A percentile compares a stretch with the other conserved stretches of the same genome.
phyloP scores from a whole-genome alignment of 2,113 vertebrate species.

The Gulo gulo region DNA sequence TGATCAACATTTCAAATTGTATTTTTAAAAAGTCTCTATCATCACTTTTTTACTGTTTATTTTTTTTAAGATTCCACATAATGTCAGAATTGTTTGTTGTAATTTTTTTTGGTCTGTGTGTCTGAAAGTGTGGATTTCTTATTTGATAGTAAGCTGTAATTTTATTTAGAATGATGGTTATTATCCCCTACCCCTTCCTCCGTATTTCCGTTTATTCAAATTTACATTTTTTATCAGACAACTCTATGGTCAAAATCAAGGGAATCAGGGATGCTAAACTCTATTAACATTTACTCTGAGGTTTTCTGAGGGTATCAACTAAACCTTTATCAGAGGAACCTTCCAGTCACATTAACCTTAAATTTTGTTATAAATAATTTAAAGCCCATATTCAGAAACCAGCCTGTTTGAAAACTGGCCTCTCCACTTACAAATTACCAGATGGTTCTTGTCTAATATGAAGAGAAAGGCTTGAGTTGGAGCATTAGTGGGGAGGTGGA shows the following conservation, averaged over 20 bases:
- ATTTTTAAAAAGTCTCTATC: background rate
- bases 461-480: background rate
- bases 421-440: background rate
- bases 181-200: background rate
- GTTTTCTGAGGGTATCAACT: background rate
- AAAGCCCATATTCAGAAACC: constrained; percentile 25
- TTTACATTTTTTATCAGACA: background rate
- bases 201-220: constrained; percentile 7
- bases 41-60: constrained; percentile 1
- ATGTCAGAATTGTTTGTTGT: background rate
- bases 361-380: constrained; percentile 54
- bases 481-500: background rate
- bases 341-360: constrained; percentile 24
- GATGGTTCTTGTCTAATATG: constrained; percentile 6
- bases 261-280: background rate
- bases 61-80: background rate
- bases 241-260: background rate
- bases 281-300: background rate
- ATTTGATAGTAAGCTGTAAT: background rate
- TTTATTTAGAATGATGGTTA: background rate
- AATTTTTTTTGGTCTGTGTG: background rate
- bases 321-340: background rate
- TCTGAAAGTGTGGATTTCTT: background rate
- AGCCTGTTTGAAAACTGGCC: constrained; percentile 44
- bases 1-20: background rate